Evolutionary conservation across 2,888 invertebrate genomes (phyloP).

Genomic region (Amorpha juglandis): DNA sequence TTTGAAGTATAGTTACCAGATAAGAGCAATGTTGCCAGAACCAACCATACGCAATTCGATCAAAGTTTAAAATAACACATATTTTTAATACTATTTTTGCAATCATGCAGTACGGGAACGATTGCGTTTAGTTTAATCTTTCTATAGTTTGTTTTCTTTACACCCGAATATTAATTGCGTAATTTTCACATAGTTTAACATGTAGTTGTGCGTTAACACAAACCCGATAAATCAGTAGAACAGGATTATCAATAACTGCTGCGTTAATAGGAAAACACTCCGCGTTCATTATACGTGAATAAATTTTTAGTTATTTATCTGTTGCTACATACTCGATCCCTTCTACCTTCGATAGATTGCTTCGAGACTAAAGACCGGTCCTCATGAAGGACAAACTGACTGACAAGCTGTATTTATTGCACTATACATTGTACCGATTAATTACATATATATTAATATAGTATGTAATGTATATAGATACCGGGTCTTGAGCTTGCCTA

Average conservation of each 20-base stretch:
- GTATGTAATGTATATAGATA: too few relatives aligned
- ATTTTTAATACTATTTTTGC: too few relatives aligned
- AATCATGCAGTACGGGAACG: too few relatives aligned
- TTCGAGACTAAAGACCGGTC: constrained; percentile 45
- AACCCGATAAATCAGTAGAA: constrained; percentile 41
- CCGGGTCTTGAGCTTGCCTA: constrained; percentile 30
- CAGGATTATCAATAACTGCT: constrained; percentile 46
- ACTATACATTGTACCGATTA: constrained; percentile 73
- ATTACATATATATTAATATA: constrained; percentile 75
- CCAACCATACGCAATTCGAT: too few relatives aligned
- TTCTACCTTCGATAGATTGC: constrained; percentile 33
- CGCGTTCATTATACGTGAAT: constrained; percentile 45
- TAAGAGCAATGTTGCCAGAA: too few relatives aligned
- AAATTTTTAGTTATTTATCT: constrained; percentile 43
- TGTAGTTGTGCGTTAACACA: not conserved
- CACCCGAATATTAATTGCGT: not conserved
- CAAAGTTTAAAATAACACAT: too few relatives aligned
- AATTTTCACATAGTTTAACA: constrained; percentile 7
- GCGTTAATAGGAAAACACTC: constrained; percentile 42
- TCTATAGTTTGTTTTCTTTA: not conserved
- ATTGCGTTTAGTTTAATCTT: not conserved
- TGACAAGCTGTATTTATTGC: constrained; percentile 72
- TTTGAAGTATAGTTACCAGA: too few relatives aligned
- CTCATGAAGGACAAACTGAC: constrained; percentile 72
- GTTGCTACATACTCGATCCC: constrained; percentile 36